Conservation (phyloP, 2,888 invertebrate genomes). For the Colletes collaris region DNA sequence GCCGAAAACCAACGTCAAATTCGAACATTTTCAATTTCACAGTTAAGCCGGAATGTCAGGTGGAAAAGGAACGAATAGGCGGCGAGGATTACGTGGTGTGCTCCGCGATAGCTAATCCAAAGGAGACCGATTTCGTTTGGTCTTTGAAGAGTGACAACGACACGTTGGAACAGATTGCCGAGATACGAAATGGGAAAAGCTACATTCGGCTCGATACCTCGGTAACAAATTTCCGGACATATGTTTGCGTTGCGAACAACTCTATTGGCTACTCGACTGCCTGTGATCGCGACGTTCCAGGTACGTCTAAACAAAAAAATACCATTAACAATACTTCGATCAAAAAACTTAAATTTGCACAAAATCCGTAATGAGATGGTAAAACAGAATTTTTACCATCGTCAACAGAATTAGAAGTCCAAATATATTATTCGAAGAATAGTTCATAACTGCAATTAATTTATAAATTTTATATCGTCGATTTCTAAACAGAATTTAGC, state of each 20-base stretch:
- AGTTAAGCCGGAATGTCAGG: conserved; percentile 94
- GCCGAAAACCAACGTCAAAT: background rate
- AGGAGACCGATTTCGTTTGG: conserved; percentile 92
- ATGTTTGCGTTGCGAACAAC: conserved; percentile 94
- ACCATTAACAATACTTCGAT: too few species aligned
- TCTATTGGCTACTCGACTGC: conserved; percentile 87
- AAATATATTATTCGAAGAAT: too few species aligned
- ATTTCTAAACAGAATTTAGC: too few species aligned
- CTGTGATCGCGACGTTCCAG: conserved; percentile 85
- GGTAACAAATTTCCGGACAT: conserved; percentile 89
- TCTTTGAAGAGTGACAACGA: conserved; percentile 93
- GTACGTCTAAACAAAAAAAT: conserved; percentile 75
- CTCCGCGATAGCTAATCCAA: conserved; percentile 92
- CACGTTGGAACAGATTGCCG: conserved; percentile 87
- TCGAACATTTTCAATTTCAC: conserved; percentile 66
- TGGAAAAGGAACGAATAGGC: conserved; percentile 89
- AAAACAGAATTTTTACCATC: too few species aligned
- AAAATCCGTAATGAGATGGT: too few species aligned
- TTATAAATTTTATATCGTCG: too few species aligned
- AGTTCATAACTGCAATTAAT: too few species aligned
- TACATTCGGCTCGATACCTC: conserved; percentile 87
- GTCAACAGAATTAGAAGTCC: too few species aligned
- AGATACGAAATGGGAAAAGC: conserved; percentile 84
- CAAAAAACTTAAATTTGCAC: too few species aligned
- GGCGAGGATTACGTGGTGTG: conserved; percentile 92